phyloP scores from a whole-genome alignment of 2,888 invertebrate genomes.

The Rhingia rostrata region DNA sequence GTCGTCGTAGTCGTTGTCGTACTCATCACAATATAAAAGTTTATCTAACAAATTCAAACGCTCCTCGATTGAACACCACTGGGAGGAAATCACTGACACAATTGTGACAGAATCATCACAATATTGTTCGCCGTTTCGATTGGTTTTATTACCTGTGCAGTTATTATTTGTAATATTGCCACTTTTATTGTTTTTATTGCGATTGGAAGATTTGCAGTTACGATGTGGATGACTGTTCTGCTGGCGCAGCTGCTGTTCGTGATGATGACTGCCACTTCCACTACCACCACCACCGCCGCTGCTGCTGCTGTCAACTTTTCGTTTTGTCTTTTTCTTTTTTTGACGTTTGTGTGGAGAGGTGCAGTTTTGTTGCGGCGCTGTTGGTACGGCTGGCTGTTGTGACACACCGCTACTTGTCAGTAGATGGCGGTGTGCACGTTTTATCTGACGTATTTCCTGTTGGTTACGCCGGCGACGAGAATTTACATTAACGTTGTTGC shows the following conservation, averaged over 20 bases:
- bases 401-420: conserved; percentile 80
- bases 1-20: conserved; percentile 77
- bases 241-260: conserved; percentile 68
- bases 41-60: conserved; percentile 80
- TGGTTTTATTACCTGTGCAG: conserved; percentile 67
- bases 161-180: conserved; percentile 52
- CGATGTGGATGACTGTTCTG: conserved; percentile 68
- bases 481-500: conserved; percentile 46
- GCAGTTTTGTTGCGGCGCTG: conserved; percentile 58
- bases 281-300: conserved; percentile 25
- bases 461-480: conserved; percentile 78
- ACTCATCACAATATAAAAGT: conserved; percentile 81
- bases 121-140: conserved; percentile 49
- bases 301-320: conserved; percentile 67
- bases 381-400: conserved; percentile 53
- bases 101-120: conserved; percentile 72
- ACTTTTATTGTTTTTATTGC: conserved; percentile 66
- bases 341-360: conserved; percentile 67
- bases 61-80: conserved; percentile 82
- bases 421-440: conserved; percentile 82
- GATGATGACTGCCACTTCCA: conserved; percentile 44
- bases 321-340: conserved; percentile 76
- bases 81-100: conserved; percentile 79
- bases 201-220: conserved; percentile 65
- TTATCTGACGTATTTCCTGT: conserved; percentile 79